phyloP scores from a whole-genome alignment of 2,888 invertebrate species.

The Acanthosepion lycidas region DNA sequence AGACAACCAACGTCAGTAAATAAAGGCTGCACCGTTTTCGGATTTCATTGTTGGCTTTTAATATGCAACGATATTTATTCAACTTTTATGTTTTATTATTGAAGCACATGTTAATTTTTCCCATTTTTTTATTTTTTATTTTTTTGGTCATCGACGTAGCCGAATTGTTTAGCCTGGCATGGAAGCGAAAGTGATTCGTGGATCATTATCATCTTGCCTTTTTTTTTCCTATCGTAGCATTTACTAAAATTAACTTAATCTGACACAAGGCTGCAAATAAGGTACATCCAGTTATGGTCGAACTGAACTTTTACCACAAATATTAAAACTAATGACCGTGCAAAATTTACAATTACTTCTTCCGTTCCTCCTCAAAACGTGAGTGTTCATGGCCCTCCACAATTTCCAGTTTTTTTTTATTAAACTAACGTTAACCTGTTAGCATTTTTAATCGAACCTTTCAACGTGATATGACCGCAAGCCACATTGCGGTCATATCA shows the following conservation, averaged over 20 bases:
- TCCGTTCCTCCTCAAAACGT: no score
- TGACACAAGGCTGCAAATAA: not conserved
- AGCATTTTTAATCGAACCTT: no score
- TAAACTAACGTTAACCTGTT: no score
- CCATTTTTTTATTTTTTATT: no score
- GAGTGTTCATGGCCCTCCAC: no score
- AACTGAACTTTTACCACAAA: not conserved
- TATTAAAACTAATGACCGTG: no score
- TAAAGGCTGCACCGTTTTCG: not conserved
- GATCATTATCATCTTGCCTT: not conserved
- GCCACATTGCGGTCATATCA: no score
- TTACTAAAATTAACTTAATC: not conserved
- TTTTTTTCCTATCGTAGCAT: not conserved
- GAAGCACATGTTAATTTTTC: not conserved
- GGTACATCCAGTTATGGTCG: not conserved
- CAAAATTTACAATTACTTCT: no score
- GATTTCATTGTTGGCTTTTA: not conserved
- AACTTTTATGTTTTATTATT: not conserved
- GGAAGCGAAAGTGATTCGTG: not conserved
- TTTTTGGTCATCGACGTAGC: not conserved
- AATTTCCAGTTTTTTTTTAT: no score
- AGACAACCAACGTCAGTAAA: not conserved
- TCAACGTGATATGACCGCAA: no score
- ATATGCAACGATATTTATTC: slow-evolving; percentile 11
- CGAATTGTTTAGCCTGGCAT: not conserved